Evolutionary conservation across 2,888 invertebrate genomes (phyloP), one percentile per base, ranked within the genome.

Genomic region (Sesia apiformis): DNA sequence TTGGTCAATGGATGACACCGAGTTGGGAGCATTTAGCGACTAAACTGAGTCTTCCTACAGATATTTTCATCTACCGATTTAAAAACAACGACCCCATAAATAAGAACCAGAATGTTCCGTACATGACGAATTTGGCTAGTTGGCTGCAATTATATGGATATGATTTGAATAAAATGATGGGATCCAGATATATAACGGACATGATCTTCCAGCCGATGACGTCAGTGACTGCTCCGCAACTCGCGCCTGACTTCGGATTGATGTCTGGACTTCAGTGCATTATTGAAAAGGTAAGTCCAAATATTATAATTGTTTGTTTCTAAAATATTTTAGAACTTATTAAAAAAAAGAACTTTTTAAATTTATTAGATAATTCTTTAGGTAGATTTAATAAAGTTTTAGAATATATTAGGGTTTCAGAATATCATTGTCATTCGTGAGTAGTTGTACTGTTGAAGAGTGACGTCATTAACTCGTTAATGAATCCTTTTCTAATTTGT

Each of bases 1-100:
- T 97, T 8, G 98, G 98, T 0, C 97, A 98, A 72, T 98, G 97
- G 97, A 96, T 98, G 93, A 97, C 97, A 0, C 98, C 98, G 0
- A 94, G 95, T 58, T 98, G 97, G 96, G 95, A 96, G 70, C 94
- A 95, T 59, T 89, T 97, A 61, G 95, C 96, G 1, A 95, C 95
- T 23, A 94, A 95, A 75, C 90, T 97, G 63, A 95, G 94, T 39
- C 92, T 95, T 40, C 97, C 97, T 0, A 96, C 96, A 0, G 96
- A 97, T 74, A 95, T 97, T 42, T 97, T 97, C 73, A 96, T 96
- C 60, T 97, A 97, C 72, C 91, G 97, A 58, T 97, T 96, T 90
- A 93, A 94, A 70, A 96, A 96, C 74, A 97, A 97, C 69, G 97
- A 97, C 77, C 97, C 97, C 0, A 93, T 97, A 60, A 97, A 97